Base-by-base conservation (phyloP, 2,797 vertebrate genomes). In the Darevskia mixta region DNA sequence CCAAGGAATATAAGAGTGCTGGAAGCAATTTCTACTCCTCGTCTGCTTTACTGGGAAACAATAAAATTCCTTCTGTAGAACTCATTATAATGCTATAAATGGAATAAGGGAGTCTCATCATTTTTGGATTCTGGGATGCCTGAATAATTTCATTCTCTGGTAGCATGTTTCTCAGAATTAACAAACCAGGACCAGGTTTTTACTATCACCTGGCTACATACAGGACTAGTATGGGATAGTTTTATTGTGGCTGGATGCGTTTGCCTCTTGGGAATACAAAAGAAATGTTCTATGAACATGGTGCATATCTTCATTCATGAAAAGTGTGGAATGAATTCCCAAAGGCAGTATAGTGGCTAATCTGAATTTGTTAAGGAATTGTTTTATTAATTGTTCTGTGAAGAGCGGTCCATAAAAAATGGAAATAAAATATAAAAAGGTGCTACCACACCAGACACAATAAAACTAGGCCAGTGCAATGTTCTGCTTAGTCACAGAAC, bases 11-110 rank as follows among this genome's bases (percentile, higher is more conserved):
- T 15, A 93, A 29, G 86, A 61, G 25, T 88, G 18, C 87, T 88
- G 66, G 35, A 86, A 73, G 89, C 88, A 84, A 78, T 87, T 67
- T 88, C 55, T 90, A 86, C 13, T 91, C 91, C 86, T 76, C 18
- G 11, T 35, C 81, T 67, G 81, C n/a, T 43, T 90, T 90, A 94
- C 81, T 3, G 76, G 88, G 87, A 93, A 92, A 91, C 27, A 89
- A 43, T 94, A 90, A 35, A 88, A 91, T 91, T 87, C 45, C 81
- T 25, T 80, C 1, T 1, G 4, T 58, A 38, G 13, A 76, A 66
- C 23, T 64, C 84, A 79, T 78, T 55, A 43, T 3, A 73, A 81
- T 23, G 32, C 8, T 4, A 0, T 49, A 6, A 1, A 13, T 5
- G 82, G 85, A 90, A 90, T 49, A 38, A 88, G 13, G 4, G 45